Conservation (phyloP, 2,113 vertebrate genomes). For the Caranx ignobilis region DNA sequence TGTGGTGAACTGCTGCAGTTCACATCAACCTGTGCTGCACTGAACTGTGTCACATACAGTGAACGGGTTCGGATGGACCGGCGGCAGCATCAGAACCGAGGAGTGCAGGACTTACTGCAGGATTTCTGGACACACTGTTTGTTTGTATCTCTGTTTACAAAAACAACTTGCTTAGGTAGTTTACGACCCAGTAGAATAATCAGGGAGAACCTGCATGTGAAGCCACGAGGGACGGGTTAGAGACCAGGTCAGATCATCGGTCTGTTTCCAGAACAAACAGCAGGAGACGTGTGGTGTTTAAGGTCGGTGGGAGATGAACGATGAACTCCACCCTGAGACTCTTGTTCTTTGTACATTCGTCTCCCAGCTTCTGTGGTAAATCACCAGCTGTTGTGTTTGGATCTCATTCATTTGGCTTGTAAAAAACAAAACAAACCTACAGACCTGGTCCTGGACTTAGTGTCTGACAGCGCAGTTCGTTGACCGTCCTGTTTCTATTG, state of each 20-base stretch:
- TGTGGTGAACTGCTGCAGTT: too few relatives aligned
- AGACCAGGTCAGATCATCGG: conserved; percentile 43
- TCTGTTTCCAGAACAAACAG: conserved; percentile 18
- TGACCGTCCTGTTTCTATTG: conserved; percentile 46
- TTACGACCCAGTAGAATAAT: conserved; percentile 63
- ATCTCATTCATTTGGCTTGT: conserved; percentile 22
- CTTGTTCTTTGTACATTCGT: conserved; percentile 14
- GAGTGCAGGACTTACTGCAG: background rate
- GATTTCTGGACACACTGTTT: background rate
- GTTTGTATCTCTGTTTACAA: conserved; percentile 60
- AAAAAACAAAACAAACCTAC: background rate
- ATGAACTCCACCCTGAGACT: background rate
- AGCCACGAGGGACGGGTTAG: conserved; percentile 46
- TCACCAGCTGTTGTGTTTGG: conserved; percentile 9
- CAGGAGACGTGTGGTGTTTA: conserved; percentile 18
- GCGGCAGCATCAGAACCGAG: background rate
- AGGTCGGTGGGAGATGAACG: background rate
- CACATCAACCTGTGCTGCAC: background rate
- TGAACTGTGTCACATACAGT: background rate
- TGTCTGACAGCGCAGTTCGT: conserved; percentile 14
- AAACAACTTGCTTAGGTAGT: conserved; percentile 56
- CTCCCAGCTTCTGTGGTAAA: conserved; percentile 15
- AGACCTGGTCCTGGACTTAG: background rate
- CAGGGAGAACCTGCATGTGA: conserved; percentile 71
- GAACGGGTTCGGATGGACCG: background rate